phyloP scores from a whole-genome alignment of 2,888 invertebrate genomes.

The Linnaemya vulpina region DNA sequence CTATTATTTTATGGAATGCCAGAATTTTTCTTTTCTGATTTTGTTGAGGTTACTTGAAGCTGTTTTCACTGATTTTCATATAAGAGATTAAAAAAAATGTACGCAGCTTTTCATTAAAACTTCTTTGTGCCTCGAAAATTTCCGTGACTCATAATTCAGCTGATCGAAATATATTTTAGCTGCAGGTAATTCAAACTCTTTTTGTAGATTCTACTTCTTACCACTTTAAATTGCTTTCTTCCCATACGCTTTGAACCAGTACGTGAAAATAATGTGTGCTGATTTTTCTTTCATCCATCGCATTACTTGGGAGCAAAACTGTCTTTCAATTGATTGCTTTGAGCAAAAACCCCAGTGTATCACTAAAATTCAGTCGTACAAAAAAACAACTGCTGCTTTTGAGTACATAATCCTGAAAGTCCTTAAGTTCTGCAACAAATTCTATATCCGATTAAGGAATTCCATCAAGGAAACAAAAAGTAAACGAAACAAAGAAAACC shows the following conservation, averaged over 20 bases:
- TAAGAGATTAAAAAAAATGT: too few species aligned
- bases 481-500: conserved; percentile 64
- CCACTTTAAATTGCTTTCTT: neutral
- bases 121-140: too few species aligned
- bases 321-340: conserved; percentile 36
- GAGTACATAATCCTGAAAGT: conserved; percentile 44
- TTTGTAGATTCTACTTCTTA: neutral
- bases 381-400: conserved; percentile 33
- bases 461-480: conserved; percentile 43
- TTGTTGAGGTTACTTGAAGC: too few species aligned
- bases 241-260: neutral
- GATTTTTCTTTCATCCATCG: conserved; percentile 20
- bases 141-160: too few species aligned
- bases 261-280: neutral
- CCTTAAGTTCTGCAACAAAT: conserved; percentile 52
- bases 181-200: neutral
- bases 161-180: too few species aligned
- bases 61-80: too few species aligned
- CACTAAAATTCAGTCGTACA: conserved; percentile 16
- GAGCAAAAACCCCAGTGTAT: conserved; percentile 16
- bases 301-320: conserved; percentile 14
- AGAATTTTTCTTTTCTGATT: too few species aligned
- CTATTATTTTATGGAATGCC: too few species aligned
- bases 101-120: too few species aligned
- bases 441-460: conserved; percentile 63